phyloP scores from a whole-genome alignment of 2,888 invertebrate genomes.

The Clunio marinus region DNA sequence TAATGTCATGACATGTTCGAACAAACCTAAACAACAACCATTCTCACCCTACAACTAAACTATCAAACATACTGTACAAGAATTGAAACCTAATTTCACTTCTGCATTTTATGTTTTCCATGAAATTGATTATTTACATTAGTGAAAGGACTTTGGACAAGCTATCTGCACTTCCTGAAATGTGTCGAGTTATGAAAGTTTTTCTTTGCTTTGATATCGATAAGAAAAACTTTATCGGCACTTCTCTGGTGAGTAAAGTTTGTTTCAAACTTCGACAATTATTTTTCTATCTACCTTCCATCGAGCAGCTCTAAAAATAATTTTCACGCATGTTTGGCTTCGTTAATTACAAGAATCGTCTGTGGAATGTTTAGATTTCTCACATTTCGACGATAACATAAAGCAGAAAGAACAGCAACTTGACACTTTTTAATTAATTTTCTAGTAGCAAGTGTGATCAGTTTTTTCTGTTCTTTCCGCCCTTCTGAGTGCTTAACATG shows the following conservation, averaged over 20 bases:
- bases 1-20: slow-evolving; percentile 8
- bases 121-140: slow-evolving; percentile 35
- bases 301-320: neutral
- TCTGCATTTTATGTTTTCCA: slow-evolving; percentile 28
- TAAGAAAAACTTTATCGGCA: neutral
- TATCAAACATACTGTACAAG: neutral
- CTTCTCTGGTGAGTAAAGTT: too few species aligned
- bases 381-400: slow-evolving; percentile 13
- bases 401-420: slow-evolving; percentile 5
- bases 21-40: slow-evolving; percentile 20
- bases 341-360: slow-evolving; percentile 29
- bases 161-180: neutral
- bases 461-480: neutral
- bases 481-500: neutral
- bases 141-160: neutral
- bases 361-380: slow-evolving; percentile 16
- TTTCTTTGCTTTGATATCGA: neutral
- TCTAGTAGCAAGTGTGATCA: neutral
- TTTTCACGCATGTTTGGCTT: slow-evolving; percentile 28
- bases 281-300: too few species aligned
- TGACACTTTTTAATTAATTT: slow-evolving; percentile 37
- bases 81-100: neutral
- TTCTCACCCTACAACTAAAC: neutral
- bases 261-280: neutral
- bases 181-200: neutral